Percentiles rank a stretch among this genome's conserved stretches.
These are phyloP conservation scores for Antechinus flavipes DNA, from an alignment of 2,113 vertebrate species.

Conservation along the genomic window DNA sequence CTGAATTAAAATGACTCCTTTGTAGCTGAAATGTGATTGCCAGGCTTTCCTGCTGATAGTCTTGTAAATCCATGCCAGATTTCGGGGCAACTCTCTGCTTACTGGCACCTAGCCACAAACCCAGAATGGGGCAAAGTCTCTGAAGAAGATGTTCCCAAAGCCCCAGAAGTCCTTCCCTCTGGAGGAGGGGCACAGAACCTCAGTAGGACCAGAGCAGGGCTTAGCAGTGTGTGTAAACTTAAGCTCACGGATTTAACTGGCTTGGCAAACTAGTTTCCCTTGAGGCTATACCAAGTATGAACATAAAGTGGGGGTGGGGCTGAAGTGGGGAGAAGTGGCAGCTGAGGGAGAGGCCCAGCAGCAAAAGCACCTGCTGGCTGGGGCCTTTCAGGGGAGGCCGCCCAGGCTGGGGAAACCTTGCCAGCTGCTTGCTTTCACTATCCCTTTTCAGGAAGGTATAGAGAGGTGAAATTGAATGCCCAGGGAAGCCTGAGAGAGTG, in stretches of 20 bases:
- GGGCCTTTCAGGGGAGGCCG: conserved; percentile 6
- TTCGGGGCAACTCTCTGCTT: not conserved
- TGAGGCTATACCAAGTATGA: conserved; percentile 10
- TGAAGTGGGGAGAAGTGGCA: conserved; percentile 22
- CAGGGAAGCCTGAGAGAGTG: not conserved
- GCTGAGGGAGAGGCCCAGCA: not conserved
- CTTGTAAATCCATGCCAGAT: not conserved
- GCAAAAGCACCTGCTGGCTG: conserved; percentile 3
- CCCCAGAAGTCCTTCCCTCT: not conserved
- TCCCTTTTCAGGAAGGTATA: not conserved
- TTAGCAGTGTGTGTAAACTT: not conserved
- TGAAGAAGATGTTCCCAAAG: not conserved
- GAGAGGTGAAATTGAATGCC: not conserved
- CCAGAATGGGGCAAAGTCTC: conserved; percentile 6
- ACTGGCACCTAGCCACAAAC: not conserved
- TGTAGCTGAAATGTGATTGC: not conserved
- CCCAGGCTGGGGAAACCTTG: not conserved
- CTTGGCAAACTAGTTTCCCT: conserved; percentile 44
- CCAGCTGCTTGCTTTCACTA: not conserved
- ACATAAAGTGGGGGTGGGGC: conserved; percentile 12
- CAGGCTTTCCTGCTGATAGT: not conserved
- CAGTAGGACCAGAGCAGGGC: not conserved
- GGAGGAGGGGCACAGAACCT: not conserved
- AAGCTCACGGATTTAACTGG: conserved; percentile 26
- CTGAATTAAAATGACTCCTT: not conserved